Conservation (phyloP, 30 jellyfish, hydroid and myxozoan species). For the Morbakka virulenta region DNA sequence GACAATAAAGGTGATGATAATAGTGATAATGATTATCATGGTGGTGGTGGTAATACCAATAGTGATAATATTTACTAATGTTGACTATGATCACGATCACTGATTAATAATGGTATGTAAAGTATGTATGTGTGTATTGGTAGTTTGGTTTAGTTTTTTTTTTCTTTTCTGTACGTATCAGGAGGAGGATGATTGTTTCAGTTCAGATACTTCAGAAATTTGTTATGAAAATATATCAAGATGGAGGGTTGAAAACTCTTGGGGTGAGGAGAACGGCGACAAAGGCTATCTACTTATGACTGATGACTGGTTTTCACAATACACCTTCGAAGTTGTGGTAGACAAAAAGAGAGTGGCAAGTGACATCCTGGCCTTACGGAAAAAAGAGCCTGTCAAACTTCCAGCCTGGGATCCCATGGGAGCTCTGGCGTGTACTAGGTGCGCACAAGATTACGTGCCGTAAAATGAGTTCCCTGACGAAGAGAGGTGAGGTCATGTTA, state of each 20-base stretch:
- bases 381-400: constrained; percentile 51
- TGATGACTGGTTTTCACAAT: constrained; percentile 65
- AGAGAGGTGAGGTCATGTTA: too few relatives aligned
- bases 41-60: too few relatives aligned
- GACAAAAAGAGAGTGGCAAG: constrained; percentile 53
- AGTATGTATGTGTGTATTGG: too few relatives aligned
- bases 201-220: background rate
- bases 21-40: too few relatives aligned
- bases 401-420: constrained; percentile 90
- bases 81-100: too few relatives aligned
- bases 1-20: too few relatives aligned
- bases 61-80: too few relatives aligned
- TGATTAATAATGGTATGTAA: too few relatives aligned
- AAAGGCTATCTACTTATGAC: constrained; percentile 64
- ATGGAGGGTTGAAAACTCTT: constrained; percentile 75
- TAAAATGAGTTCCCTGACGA: too few relatives aligned
- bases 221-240: constrained; percentile 30
- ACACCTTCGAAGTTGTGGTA: constrained; percentile 44
- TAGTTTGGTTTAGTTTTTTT: too few relatives aligned
- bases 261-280: constrained; percentile 76
- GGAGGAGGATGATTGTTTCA: constrained; percentile 17
- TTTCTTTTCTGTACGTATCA: too few relatives aligned
- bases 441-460: too few relatives aligned
- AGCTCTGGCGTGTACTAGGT: constrained; percentile 24
- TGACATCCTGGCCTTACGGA: constrained; percentile 38